These are phyloP conservation scores for Mellivora capensis DNA, from an alignment of 2,113 vertebrate species.

Conservation along the genomic window DNA sequence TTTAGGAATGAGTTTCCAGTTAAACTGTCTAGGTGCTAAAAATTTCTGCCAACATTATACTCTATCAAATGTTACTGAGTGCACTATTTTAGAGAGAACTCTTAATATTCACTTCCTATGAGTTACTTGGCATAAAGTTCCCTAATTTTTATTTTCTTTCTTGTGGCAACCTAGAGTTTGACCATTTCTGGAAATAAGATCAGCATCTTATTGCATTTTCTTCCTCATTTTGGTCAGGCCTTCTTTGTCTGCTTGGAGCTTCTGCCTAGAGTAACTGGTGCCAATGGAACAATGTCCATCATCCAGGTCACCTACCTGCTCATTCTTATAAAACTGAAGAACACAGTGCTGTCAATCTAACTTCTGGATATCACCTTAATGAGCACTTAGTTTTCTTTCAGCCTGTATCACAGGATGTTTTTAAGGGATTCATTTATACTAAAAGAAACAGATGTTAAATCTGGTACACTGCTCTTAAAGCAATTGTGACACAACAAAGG, in stretches of 20 bases:
- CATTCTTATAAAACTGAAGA: not conserved
- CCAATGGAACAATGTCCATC: not conserved
- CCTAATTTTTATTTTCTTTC: not conserved
- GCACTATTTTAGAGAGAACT: not conserved
- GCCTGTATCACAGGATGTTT: not conserved
- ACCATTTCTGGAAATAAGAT: not conserved
- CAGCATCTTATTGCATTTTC: not conserved
- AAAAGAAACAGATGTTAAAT: not conserved
- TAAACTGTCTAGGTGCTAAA: not conserved
- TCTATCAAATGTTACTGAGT: not conserved
- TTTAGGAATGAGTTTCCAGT: not conserved
- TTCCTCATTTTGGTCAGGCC: not conserved
- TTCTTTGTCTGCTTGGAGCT: not conserved
- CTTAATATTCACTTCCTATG: not conserved
- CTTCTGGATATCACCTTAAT: not conserved
- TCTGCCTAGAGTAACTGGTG: not conserved
- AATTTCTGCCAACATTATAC: not conserved
- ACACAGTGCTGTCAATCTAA: not conserved
- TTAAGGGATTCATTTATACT: not conserved
- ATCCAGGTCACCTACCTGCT: not conserved
- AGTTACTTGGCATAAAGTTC: not conserved
- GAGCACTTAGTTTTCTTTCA: not conserved
- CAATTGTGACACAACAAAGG: not conserved
- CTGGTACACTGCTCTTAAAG: not conserved
- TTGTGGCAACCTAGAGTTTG: not conserved